Base-by-base conservation (phyloP, 2,797 vertebrate species). In the Chromobotia macracanthus region DNA sequence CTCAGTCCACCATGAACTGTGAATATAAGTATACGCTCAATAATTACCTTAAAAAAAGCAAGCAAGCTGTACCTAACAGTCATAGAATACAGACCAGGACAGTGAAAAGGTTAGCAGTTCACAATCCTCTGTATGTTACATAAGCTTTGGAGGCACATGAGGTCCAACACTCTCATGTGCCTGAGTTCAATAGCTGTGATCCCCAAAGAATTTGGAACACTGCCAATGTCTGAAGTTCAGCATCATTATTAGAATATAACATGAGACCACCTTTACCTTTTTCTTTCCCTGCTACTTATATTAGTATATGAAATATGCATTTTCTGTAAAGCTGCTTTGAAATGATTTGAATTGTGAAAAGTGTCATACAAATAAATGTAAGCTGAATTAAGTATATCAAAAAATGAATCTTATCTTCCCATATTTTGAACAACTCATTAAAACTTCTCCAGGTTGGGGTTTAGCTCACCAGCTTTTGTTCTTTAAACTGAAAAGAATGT, bases 1-100 rank as follows among this genome's bases (percentile, higher is more conserved):
- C 10, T 96, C 96, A 44, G 95, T 85, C 98, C 98, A 99, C 97
- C 96, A 98, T 86, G 97, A 99, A 92, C 98, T 99, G 86, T 75
- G 18, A 77, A n/a, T 25, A 3, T 51, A 28, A 71, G 0, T 58
- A n/a, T 3, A 21, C 8, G 35, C n/a, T 21, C 5, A 16, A 16
- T 2, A 28, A 2, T 28, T 18, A 61, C 19, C 3, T 9, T 31
- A 8, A 70, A n/a, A 25, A 13, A 9, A 64, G 6, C 11, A 56
- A 7, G n/a, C 18, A 21, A 38, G 18, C 21, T 28, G 25, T 18
- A 64, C 7, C 46, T n/a, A n/a, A 44, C 11, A 31, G 19, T 65
- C 19, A 61, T 60, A 48, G 10, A 10, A 64, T 31, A 38, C 3
- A 23, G 0, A 75, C 4, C n/a, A 12, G 11, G 13, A 28, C 53